Conservation (phyloP, 2,113 vertebrate species). For the Melanotaenia duboulayi region DNA sequence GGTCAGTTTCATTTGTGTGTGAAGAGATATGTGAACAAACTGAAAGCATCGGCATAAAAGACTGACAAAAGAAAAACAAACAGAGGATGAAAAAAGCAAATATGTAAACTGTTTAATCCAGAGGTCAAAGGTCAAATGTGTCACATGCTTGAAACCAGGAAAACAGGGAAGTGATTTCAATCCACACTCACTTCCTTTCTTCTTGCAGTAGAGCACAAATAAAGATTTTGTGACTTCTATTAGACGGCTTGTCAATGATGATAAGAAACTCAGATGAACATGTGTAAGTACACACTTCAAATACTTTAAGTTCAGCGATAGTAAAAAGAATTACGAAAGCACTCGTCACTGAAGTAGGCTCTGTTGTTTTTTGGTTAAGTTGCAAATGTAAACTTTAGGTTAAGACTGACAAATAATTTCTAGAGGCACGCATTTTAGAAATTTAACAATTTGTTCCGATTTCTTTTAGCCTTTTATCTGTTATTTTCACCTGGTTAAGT, state of each 20-base stretch:
- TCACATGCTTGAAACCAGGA: conserved; percentile 74
- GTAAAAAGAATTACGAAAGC: neutral
- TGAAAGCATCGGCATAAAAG: neutral
- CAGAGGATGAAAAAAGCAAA: neutral
- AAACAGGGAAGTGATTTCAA: conserved; percentile 36
- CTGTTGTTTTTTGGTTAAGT: too few relatives aligned
- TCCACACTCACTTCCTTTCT: conserved; percentile 24
- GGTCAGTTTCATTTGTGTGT: conserved; percentile 13
- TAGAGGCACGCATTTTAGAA: neutral
- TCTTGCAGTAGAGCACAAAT: conserved; percentile 8
- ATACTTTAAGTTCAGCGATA: neutral
- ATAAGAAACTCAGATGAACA: conserved; percentile 30
- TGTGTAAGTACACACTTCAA: conserved; percentile 58
- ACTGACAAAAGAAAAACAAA: neutral
- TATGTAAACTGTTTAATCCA: neutral
- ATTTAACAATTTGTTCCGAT: neutral
- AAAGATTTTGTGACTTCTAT: neutral
- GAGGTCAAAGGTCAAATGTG: conserved; percentile 62
- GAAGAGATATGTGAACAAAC: conserved; percentile 3
- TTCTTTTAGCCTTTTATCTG: neutral
- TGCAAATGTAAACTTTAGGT: neutral
- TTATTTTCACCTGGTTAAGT: too few relatives aligned
- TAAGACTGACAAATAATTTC: neutral
- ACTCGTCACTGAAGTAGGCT: neutral
- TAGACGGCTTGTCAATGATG: conserved; percentile 28